Base-by-base conservation (phyloP, 2,888 invertebrate genomes). In the Ormia ochracea region DNA sequence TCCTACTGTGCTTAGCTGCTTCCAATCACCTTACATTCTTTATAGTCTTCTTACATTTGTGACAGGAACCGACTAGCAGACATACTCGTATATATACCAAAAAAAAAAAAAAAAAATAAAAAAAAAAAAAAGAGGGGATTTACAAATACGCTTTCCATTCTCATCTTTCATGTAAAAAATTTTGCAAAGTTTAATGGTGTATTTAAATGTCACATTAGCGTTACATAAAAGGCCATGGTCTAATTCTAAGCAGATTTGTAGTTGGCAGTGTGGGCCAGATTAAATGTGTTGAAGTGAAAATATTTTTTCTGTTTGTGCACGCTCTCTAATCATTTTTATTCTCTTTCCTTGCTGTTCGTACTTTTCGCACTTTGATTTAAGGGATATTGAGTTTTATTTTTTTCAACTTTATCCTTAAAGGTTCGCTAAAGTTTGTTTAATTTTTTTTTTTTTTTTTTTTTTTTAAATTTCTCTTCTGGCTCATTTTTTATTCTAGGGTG, bases 151-250 rank as follows among this genome's bases (percentile, higher is more conserved):
- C n/a, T n/a, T 10, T 5, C n/a, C 4, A 21, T 36, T 48, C 28
- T 23, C 6, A 50, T 12, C 10, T 52, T 26, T 33, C 50, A 66
- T 21, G 21, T 4, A 50, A 41, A 58, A 9, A 54, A 48, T 54
- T 38, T 31, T 59, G 31, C 45, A 52, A 59, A 31, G 38, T 45
- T 78, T 65, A 75, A 63, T 76, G 68, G 41, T 54, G 68, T 76
- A 72, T 72, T 80, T 76, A 72, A 76, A 70, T 80, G 76, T 76
- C 66, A 72, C 76, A 61, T 52, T 72, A 61, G 65, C 68, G 68
- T 72, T 33, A 61, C 61, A 80, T 33, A 66, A 72, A 80, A 80
- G 75, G 70, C 61, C 79, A 66, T 61, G 72, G 19, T 75, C 66
- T 75, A 48, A 80, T 75, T 80, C 70, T 76, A 72, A 72, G 75